Percentiles rank a stretch among this genome's conserved stretches.
phyloP scores from a whole-genome alignment of 2,113 vertebrate species.

The Nothobranchius furzeri region DNA sequence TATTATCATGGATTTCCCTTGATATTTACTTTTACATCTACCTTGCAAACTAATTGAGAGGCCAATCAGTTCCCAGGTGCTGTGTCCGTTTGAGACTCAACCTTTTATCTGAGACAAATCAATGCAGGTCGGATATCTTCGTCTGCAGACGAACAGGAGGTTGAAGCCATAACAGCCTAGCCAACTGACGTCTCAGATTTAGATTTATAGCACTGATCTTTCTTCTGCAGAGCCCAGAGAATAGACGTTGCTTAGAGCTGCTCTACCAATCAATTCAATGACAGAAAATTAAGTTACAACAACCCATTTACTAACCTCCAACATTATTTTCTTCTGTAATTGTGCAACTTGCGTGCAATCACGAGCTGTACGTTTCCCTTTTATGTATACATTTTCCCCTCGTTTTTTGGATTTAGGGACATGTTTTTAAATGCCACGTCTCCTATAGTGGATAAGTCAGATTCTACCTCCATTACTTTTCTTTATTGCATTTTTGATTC shows the following conservation, averaged over 20 bases:
- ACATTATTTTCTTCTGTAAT: not conserved
- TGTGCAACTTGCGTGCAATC: not conserved
- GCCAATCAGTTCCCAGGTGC: conserved; percentile 35
- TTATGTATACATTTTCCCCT: not conserved
- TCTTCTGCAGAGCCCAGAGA: conserved; percentile 33
- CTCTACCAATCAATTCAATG: conserved; percentile 24
- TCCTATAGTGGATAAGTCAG: too few species aligned
- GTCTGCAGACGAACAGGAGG: conserved; percentile 27
- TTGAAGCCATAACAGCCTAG: conserved; percentile 43
- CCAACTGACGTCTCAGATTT: conserved; percentile 46
- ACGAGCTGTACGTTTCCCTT: not conserved
- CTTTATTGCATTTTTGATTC: too few species aligned
- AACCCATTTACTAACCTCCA: conserved; percentile 27
- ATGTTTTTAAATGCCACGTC: not conserved
- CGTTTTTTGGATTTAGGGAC: not conserved
- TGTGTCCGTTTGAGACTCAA: conserved; percentile 28
- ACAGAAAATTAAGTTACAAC: conserved; percentile 44
- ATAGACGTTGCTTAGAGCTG: conserved; percentile 36
- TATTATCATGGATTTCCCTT: not conserved
- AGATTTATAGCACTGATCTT: conserved; percentile 66
- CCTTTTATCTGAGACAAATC: conserved; percentile 46
- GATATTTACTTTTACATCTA: conserved; percentile 11
- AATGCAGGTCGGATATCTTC: conserved; percentile 43
- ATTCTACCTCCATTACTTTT: too few species aligned
- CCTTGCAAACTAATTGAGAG: conserved; percentile 1